Evolutionary conservation across 2,113 vertebrate species (phyloP).

Genomic region (Dromiciops gliroides): DNA sequence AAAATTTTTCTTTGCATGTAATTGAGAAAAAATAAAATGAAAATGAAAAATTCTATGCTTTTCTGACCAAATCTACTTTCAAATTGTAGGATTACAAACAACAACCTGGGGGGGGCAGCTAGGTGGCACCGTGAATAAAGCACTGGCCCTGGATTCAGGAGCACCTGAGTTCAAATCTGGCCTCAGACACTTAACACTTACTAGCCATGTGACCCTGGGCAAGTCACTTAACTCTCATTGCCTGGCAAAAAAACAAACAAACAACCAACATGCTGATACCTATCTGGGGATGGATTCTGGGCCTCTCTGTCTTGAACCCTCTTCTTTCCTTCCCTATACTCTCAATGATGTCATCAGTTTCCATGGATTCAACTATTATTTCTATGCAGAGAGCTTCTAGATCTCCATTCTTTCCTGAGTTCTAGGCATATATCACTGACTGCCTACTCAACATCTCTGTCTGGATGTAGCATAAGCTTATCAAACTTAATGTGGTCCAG

Average conservation of each 20-base stretch:
- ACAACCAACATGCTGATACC: too few species aligned
- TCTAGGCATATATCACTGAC: neutral
- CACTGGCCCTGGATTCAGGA: too few species aligned
- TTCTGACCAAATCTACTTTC: neutral
- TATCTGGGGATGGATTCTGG: neutral
- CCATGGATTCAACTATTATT: neutral
- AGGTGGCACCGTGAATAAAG: too few species aligned
- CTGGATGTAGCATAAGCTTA: neutral
- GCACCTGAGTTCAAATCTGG: too few species aligned
- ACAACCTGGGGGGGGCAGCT: too few species aligned
- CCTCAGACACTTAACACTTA: too few species aligned
- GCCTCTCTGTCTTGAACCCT: neutral
- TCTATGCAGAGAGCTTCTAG: neutral
- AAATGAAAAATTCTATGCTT: neutral
- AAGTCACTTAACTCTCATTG: too few species aligned
- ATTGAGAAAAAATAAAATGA: neutral
- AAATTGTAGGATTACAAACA: neutral
- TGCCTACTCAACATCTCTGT: neutral
- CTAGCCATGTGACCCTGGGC: too few species aligned
- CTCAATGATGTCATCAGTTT: neutral
- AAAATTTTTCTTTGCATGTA: neutral
- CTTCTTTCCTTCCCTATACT: neutral
- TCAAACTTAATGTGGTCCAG: too few species aligned
- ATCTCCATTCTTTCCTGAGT: neutral
- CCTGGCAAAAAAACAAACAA: too few species aligned